Evolutionary conservation across 30 jellyfish, hydroid and myxozoan species (phyloP).

Genomic region (Pelagia noctiluca): DNA sequence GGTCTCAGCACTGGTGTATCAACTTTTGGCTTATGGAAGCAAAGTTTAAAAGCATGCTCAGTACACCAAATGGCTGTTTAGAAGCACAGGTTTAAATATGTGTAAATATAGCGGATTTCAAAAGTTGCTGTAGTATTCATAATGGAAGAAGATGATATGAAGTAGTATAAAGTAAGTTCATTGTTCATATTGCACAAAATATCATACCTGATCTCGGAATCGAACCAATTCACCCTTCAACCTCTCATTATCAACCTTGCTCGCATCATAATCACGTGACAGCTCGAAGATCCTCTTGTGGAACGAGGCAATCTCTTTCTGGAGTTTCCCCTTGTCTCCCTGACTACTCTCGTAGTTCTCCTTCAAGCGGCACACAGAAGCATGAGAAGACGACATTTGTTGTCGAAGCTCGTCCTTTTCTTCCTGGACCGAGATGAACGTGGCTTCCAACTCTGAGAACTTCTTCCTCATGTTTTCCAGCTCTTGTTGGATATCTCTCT

Average conservation of each 20-base stretch:
- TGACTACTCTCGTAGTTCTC: constrained; percentile 95
- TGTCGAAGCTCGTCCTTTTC: constrained; percentile 95
- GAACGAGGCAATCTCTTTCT: constrained; percentile 93
- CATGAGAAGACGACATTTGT: constrained; percentile 94
- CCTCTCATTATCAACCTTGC: constrained; percentile 86
- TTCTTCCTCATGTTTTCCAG: constrained; percentile 81
- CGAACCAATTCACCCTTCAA: constrained; percentile 67
- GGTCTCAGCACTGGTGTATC: too few relatives aligned
- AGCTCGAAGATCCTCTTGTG: constrained; percentile 90
- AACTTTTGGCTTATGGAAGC: too few relatives aligned
- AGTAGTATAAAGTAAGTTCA: too few relatives aligned
- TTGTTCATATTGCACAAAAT: too few relatives aligned
- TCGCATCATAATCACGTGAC: constrained; percentile 77
- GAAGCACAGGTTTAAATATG: too few relatives aligned
- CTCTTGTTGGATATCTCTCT: constrained; percentile 81
- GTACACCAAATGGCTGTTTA: too few relatives aligned
- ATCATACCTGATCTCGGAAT: constrained; percentile 81
- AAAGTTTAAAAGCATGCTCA: too few relatives aligned
- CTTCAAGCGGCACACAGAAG: constrained; percentile 95
- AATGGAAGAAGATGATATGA: too few relatives aligned
- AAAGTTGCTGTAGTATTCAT: too few relatives aligned
- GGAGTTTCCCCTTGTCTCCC: constrained; percentile 95
- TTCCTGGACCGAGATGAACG: constrained; percentile 86
- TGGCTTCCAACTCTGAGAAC: constrained; percentile 84
- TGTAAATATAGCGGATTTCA: too few relatives aligned